Evolutionary conservation across 2,113 vertebrate genomes (phyloP).

Genomic region (Colossoma macropomum): DNA sequence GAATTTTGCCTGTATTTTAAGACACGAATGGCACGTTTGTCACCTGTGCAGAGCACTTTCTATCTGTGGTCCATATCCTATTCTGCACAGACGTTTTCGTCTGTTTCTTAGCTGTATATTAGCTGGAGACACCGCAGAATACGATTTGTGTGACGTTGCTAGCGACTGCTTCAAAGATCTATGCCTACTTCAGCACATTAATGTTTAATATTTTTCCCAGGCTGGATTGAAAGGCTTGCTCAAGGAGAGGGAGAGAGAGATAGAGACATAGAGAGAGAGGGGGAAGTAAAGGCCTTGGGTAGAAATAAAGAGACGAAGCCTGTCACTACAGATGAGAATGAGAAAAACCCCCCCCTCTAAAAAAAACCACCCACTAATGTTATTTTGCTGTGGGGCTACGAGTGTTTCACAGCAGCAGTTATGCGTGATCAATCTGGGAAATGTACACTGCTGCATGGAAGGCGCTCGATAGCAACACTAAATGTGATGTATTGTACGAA

Average conservation of each 20-base stretch:
- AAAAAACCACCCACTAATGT: slow-evolving; percentile 67
- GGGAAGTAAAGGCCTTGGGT: slow-evolving; percentile 69
- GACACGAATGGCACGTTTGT: too few relatives aligned
- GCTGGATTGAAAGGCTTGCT: slow-evolving; percentile 80
- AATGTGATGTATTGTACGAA: slow-evolving; percentile 79
- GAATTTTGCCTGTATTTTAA: too few relatives aligned
- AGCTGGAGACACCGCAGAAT: slow-evolving; percentile 51
- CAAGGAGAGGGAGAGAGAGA: slow-evolving; percentile 74
- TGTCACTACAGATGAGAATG: slow-evolving; percentile 43
- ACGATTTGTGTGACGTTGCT: slow-evolving; percentile 57
- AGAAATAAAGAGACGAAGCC: slow-evolving; percentile 78
- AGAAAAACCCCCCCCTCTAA: slow-evolving; percentile 33
- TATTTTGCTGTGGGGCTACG: slow-evolving; percentile 73
- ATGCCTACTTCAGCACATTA: slow-evolving; percentile 84
- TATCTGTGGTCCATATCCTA: slow-evolving; percentile 14
- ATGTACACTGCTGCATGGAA: slow-evolving; percentile 82
- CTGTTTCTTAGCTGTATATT: slow-evolving; percentile 29
- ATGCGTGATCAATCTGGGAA: slow-evolving; percentile 81
- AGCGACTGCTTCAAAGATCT: slow-evolving; percentile 71
- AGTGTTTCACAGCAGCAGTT: slow-evolving; percentile 75
- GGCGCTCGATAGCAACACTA: slow-evolving; percentile 75
- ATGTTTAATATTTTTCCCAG: slow-evolving; percentile 88
- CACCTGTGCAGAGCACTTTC: not conserved
- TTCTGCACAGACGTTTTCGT: slow-evolving; percentile 6
- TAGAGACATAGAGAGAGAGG: slow-evolving; percentile 72